These are phyloP conservation scores for Drosophila simulans DNA, from an alignment of 1,140 invertebrate species.

Conservation along the genomic window DNA sequence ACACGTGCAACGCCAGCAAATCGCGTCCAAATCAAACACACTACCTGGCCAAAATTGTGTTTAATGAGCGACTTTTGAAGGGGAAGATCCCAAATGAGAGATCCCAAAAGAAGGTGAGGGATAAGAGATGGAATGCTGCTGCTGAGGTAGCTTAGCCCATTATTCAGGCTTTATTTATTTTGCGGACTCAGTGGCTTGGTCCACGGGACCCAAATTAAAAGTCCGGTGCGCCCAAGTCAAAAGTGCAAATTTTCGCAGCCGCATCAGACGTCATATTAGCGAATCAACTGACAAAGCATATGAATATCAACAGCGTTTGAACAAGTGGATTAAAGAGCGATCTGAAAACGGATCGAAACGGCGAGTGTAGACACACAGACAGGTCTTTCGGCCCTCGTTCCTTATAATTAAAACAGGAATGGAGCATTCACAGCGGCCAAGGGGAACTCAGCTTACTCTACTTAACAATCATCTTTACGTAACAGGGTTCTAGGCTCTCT, in stretches of 20 bases:
- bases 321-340: conserved; percentile 74
- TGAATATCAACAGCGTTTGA: conserved; percentile 83
- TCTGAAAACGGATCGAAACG: conserved; percentile 21
- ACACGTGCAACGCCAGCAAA: conserved; percentile 72
- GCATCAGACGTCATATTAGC: conserved; percentile 82
- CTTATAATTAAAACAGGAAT: conserved; percentile 58
- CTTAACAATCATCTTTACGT: too few relatives aligned
- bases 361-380: conserved; percentile 18
- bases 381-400: conserved; percentile 24
- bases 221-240: conserved; percentile 71
- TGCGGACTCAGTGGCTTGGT: conserved; percentile 19
- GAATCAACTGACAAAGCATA: conserved; percentile 83
- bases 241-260: conserved; percentile 83
- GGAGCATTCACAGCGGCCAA: too few relatives aligned
- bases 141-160: conserved; percentile 77
- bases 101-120: conserved; percentile 1
- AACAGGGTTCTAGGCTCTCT: too few relatives aligned
- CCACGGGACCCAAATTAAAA: conserved; percentile 67
- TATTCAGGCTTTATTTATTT: conserved; percentile 83
- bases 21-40: conserved; percentile 76
- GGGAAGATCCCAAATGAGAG: conserved; percentile 10
- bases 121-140: conserved; percentile 22
- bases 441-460: background rate
- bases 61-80: conserved; percentile 76
- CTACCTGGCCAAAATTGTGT: conserved; percentile 63